Percentiles rank a stretch among this genome's conserved stretches.
Evolutionary conservation across 2,888 invertebrate genomes (phyloP).

Genomic region (Morpho helenor): DNA sequence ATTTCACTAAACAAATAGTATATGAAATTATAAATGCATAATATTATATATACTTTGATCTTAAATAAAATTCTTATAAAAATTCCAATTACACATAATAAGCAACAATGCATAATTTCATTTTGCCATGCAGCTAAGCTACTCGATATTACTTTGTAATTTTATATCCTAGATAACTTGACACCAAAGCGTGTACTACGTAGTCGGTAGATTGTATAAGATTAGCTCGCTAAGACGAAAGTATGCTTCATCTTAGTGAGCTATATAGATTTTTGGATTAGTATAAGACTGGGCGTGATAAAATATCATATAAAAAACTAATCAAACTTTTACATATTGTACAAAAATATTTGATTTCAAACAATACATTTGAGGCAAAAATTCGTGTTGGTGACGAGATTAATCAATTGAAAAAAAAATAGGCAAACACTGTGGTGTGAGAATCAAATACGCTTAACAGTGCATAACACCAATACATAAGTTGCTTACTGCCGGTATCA

Average conservation of each 20-base stretch:
- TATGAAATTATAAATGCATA: too few relatives aligned
- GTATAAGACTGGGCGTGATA: too few relatives aligned
- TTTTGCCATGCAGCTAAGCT: constrained; percentile 25
- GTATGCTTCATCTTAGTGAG: too few relatives aligned
- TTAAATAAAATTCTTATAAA: background rate
- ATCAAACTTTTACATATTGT: background rate
- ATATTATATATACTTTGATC: too few relatives aligned
- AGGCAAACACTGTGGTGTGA: constrained; percentile 54
- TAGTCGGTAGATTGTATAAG: background rate
- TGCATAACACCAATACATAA: constrained; percentile 22
- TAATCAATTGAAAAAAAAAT: constrained; percentile 32
- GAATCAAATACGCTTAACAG: constrained; percentile 40
- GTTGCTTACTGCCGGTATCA: constrained; percentile 81
- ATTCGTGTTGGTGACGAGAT: constrained; percentile 8
- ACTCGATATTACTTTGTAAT: constrained; percentile 22
- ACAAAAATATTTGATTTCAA: background rate
- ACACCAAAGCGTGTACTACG: constrained; percentile 3
- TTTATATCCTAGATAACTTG: constrained; percentile 10
- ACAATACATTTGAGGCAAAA: constrained; percentile 1
- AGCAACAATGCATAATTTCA: constrained; percentile 15
- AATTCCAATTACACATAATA: constrained; percentile 21
- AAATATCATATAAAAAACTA: too few relatives aligned
- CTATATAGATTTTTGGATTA: background rate
- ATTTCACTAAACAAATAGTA: too few relatives aligned
- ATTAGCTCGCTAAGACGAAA: background rate